These are phyloP conservation scores for Pseudomyrmex gracilis DNA, from an alignment of 1,140 invertebrate species.

Conservation along the genomic window DNA sequence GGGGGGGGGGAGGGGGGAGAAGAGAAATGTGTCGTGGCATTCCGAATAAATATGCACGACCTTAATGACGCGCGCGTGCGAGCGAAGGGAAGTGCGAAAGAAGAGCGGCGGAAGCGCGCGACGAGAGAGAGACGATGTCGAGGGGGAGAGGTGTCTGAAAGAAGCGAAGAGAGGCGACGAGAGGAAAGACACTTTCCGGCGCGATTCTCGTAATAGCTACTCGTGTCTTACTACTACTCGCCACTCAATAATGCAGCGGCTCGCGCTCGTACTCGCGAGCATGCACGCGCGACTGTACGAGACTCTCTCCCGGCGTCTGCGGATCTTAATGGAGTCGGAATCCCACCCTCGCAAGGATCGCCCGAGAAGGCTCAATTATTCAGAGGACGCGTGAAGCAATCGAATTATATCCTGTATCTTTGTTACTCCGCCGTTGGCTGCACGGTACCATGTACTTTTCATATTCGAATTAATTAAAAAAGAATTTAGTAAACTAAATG, in stretches of 20 bases:
- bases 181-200: conserved; percentile 55
- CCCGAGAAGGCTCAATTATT: conserved; percentile 58
- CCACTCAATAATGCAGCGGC: conserved; percentile 71
- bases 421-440: conserved; percentile 29
- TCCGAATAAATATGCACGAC: conserved; percentile 67
- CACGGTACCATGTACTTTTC: conserved; percentile 22
- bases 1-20: too few relatives aligned
- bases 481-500: background rate
- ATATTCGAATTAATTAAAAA: conserved; percentile 19
- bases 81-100: conserved; percentile 15
- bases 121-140: background rate
- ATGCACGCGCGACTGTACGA: conserved; percentile 21
- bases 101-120: background rate
- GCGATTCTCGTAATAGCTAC: conserved; percentile 73
- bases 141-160: conserved; percentile 19
- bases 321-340: conserved; percentile 30
- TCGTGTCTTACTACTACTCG: conserved; percentile 66
- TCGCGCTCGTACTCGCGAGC: conserved; percentile 62
- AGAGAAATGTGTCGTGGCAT: conserved; percentile 58
- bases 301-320: conserved; percentile 7
- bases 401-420: conserved; percentile 62
- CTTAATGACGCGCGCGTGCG: conserved; percentile 50
- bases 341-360: conserved; percentile 36
- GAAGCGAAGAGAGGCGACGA: conserved; percentile 16
- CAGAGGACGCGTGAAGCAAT: conserved; percentile 66